Evolutionary conservation across 2,797 vertebrate genomes (phyloP).

Genomic region (Coregonus sp.): DNA sequence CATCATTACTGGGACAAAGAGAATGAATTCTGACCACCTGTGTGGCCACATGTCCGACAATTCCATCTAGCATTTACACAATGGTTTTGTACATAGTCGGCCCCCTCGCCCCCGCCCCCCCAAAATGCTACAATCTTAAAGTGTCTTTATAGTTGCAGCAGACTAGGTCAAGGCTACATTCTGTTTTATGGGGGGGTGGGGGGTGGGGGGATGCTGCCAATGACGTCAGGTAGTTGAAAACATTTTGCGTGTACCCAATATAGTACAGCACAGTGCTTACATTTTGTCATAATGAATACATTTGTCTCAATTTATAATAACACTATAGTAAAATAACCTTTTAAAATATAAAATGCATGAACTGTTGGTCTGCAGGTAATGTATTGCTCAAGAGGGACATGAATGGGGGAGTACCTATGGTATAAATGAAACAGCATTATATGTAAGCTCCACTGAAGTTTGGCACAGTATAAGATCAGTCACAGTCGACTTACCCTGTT

Average conservation of each 20-base stretch:
- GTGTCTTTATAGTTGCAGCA: slow-evolving; percentile 64
- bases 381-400: slow-evolving; percentile 71
- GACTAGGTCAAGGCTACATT: slow-evolving; percentile 73
- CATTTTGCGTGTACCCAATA: slow-evolving; percentile 61
- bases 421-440: slow-evolving; percentile 62
- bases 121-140: slow-evolving; percentile 58
- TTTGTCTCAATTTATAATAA: slow-evolving; percentile 62
- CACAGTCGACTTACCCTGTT: slow-evolving; percentile 81
- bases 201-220: slow-evolving; percentile 42
- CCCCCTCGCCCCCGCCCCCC: slow-evolving; percentile 15
- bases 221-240: slow-evolving; percentile 72
- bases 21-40: background rate
- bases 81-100: too few relatives aligned
- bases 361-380: slow-evolving; percentile 49
- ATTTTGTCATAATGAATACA: slow-evolving; percentile 69
- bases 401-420: slow-evolving; percentile 17
- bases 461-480: slow-evolving; percentile 76
- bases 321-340: slow-evolving; percentile 54
- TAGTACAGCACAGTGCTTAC: slow-evolving; percentile 78
- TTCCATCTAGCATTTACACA: slow-evolving; percentile 19
- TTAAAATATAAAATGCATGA: slow-evolving; percentile 61
- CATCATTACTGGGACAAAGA: slow-evolving; percentile 52
- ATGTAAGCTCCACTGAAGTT: slow-evolving; percentile 69
- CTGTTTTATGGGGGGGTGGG: slow-evolving; percentile 54
- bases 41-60: slow-evolving; percentile 10